Conservation (phyloP, 2,113 vertebrate genomes). For the Calyptommatus sinebrachiatus region DNA sequence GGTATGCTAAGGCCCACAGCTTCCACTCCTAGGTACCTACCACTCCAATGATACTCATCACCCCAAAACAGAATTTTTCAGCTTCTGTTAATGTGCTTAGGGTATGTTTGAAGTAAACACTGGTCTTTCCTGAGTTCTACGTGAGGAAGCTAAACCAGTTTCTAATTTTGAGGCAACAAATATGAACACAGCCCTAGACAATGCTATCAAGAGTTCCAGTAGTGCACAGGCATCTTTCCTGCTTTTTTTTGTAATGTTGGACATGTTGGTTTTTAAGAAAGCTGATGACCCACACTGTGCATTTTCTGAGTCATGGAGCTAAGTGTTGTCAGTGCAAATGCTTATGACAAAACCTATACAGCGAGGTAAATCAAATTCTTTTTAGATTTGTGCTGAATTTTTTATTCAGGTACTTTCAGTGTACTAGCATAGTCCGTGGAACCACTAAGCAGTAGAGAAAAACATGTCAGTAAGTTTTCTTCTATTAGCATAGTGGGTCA, state of each 20-base stretch:
- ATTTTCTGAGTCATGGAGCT: not conserved
- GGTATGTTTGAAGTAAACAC: not conserved
- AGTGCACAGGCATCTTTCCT: not conserved
- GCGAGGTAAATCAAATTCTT: constrained; percentile 5
- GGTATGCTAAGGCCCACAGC: not conserved
- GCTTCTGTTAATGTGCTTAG: not conserved
- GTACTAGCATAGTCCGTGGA: constrained; percentile 9
- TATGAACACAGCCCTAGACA: not conserved
- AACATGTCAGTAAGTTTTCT: constrained; percentile 17
- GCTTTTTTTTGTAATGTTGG: not conserved
- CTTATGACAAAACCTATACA: constrained; percentile 1
- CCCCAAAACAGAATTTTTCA: too few relatives aligned
- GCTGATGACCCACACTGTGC: not conserved
- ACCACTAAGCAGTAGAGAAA: constrained; percentile 14
- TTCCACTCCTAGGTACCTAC: not conserved
- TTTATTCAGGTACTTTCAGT: not conserved
- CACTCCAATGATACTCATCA: too few relatives aligned
- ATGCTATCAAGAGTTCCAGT: not conserved
- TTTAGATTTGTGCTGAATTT: not conserved
- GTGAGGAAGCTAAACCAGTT: not conserved
- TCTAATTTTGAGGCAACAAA: not conserved
- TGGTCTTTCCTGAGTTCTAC: not conserved
- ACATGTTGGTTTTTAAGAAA: not conserved
- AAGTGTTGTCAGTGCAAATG: not conserved
- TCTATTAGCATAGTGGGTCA: constrained; percentile 24